These are phyloP conservation scores for Sinocyclocheilus rhinocerous DNA, from an alignment of 2,113 vertebrate species.

Conservation along the genomic window DNA sequence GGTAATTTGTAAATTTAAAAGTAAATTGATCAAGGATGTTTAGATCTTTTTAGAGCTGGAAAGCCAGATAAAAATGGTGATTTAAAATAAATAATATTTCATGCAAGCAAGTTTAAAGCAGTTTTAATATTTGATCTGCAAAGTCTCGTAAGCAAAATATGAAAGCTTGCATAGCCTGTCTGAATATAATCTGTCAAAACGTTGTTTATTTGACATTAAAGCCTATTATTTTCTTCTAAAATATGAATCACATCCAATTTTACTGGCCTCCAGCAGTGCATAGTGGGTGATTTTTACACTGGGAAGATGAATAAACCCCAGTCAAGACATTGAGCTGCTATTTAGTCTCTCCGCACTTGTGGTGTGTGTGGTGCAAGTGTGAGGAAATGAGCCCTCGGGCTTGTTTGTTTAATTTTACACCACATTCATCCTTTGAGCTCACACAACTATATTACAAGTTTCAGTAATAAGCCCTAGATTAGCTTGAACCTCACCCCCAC, in stretches of 20 bases:
- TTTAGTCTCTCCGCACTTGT: neutral
- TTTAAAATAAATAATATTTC: neutral
- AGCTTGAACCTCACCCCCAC: constrained; percentile 5
- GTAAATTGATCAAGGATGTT: neutral
- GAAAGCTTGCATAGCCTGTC: neutral
- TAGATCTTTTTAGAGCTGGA: neutral
- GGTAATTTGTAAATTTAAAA: neutral
- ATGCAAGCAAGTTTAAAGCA: neutral
- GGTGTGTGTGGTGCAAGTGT: neutral
- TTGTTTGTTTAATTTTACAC: constrained; percentile 31
- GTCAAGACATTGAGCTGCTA: constrained; percentile 5
- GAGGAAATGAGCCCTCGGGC: neutral
- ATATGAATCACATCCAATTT: neutral
- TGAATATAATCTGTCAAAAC: neutral
- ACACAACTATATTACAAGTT: constrained; percentile 8
- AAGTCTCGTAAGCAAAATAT: neutral
- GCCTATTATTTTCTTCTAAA: neutral
- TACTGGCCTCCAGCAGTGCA: neutral
- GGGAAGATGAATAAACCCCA: neutral
- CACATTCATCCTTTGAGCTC: constrained; percentile 21
- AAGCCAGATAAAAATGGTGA: neutral
- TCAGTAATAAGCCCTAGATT: constrained; percentile 20
- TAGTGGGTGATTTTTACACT: neutral
- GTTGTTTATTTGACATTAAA: constrained; percentile 2
- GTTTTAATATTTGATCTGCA: neutral